Conservation (phyloP, 2,797 vertebrate genomes). For the Thamnophis elegans region DNA sequence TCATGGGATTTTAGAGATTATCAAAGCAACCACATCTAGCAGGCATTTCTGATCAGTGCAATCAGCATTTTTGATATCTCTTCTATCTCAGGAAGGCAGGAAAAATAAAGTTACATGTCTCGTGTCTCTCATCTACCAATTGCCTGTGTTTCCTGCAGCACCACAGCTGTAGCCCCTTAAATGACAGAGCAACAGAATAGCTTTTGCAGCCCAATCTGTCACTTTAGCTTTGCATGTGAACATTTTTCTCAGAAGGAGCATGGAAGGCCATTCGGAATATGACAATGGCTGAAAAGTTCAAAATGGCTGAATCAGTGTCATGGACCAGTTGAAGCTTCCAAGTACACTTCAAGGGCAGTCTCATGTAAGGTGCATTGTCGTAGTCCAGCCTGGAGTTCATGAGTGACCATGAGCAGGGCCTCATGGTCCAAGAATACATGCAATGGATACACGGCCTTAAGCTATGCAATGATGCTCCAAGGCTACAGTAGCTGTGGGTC, state of each 20-base stretch:
- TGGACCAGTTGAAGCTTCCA: too few relatives aligned
- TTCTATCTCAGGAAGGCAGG: too few relatives aligned
- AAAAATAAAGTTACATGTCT: too few relatives aligned
- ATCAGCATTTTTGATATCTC: too few relatives aligned
- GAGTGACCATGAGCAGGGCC: too few relatives aligned
- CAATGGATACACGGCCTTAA: accelerated
- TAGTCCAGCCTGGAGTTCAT: too few relatives aligned
- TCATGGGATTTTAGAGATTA: neutral
- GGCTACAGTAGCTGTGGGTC: too few relatives aligned
- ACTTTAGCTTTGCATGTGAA: neutral
- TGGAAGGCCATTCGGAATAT: neutral
- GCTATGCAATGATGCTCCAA: too few relatives aligned
- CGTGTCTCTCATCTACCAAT: too few relatives aligned
- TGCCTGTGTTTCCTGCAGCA: neutral
- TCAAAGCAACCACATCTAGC: neutral
- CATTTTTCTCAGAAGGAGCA: neutral
- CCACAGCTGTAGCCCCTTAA: neutral
- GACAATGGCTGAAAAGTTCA: neutral
- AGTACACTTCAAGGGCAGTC: neutral
- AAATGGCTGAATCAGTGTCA: neutral
- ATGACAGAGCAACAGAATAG: neutral
- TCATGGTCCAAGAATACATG: too few relatives aligned
- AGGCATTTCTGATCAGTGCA: neutral
- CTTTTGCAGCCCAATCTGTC: neutral
- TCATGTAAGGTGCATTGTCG: neutral